Base-by-base conservation (phyloP, 2,797 vertebrate species). In the Psittacula derbiana region DNA sequence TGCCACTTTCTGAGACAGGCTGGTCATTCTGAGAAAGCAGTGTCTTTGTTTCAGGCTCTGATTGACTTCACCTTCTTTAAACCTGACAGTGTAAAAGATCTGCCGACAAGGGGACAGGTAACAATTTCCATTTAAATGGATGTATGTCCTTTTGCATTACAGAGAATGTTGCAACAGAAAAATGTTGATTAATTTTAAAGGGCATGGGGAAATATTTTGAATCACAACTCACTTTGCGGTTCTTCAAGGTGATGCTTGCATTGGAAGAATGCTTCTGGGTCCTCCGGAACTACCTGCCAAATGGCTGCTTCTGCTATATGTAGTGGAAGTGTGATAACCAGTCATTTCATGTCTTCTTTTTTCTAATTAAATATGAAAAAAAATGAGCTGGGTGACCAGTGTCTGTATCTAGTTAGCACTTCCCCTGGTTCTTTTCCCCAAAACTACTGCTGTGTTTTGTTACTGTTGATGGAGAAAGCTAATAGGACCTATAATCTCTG, bases 1-100 rank as follows among this genome's bases (percentile, higher is more conserved):
- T 98, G 99, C 97, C 98, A 99, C 96, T 98, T 99, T 95, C 97
- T 99, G 96, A 96, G 99, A 89, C 98, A 99, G 98, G 95, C 99
- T 19, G 97, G 99, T 57, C 97, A 99, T 92, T 97, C 99, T 1
- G 97, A 99, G 97, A 98, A 99, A 98, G 98, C 98, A 53, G 88
- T 99, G 93, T 93, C 98, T 96, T 97, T 99, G 98, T 97, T 99
- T 97, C 99, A 99, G 97, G 99, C 99, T 86, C 97, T 99, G 98
- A 97, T 97, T 76, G 98, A 99, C 97, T 98, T 99, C 97, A 89
- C 98, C 25, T 99, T 99, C 97, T 99, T 98, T 95, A 99, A 99
- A 94, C 99, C 99, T 5, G 99, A 99, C 95, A 99, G 97, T 3
- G 98, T 99, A 84, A 98, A 98, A 97, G 97, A 98, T 73, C 96